A percentile compares a stretch with the other conserved stretches of the same genome.
phyloP scores from a whole-genome alignment of 2,113 vertebrate species.

The Pagrus major region DNA sequence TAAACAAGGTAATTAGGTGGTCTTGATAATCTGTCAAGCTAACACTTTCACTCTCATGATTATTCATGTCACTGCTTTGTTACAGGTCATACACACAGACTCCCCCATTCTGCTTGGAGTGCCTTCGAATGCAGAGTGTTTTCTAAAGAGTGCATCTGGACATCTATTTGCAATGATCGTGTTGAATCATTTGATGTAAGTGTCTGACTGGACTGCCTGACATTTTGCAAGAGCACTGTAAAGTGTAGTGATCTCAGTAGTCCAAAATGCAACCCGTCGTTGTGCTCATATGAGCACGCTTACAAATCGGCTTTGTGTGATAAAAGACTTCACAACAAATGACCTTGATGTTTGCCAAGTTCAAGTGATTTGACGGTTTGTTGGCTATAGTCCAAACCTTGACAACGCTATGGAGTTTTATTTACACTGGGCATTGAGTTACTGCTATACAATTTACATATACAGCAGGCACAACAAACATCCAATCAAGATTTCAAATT shows the following conservation, averaged over 20 bases:
- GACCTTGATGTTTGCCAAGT: neutral
- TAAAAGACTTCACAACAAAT: neutral
- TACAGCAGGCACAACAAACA: neutral
- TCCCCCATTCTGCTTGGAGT: constrained; percentile 9
- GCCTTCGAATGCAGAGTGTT: constrained; percentile 13
- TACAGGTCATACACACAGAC: neutral
- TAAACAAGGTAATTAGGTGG: constrained; percentile 51
- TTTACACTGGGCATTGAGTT: neutral
- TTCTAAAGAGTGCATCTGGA: constrained; percentile 24
- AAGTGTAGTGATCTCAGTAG: neutral
- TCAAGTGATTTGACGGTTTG: constrained; percentile 14
- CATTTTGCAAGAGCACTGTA: constrained; percentile 16
- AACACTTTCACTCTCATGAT: constrained; percentile 39
- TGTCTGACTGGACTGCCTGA: constrained; percentile 36
- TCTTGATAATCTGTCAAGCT: constrained; percentile 44
- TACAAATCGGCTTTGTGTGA: neutral
- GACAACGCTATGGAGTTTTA: neutral
- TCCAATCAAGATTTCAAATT: constrained; percentile 3
- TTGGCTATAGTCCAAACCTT: neutral
- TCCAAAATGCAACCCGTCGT: neutral
- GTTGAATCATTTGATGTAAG: constrained; percentile 37
- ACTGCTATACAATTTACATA: neutral
- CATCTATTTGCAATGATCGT: constrained; percentile 31
- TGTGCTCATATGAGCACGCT: neutral
- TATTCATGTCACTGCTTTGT: constrained; percentile 36